A percentile compares a stretch with the other conserved stretches of the same genome.
phyloP scores from a whole-genome alignment of 2,888 invertebrate genomes.

The Galeopsomyia nigrocyanea region DNA sequence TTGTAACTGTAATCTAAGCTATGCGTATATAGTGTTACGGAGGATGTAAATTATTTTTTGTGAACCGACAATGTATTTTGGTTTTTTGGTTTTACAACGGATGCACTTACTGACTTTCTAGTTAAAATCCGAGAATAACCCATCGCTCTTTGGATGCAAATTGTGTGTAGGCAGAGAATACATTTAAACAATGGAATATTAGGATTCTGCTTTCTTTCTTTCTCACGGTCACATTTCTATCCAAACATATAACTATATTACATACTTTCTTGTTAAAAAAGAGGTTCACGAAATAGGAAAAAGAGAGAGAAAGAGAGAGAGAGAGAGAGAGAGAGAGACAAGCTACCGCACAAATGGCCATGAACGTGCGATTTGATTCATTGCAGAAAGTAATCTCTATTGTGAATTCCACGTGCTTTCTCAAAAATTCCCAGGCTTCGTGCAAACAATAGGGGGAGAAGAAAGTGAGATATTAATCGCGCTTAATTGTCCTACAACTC shows the following conservation, averaged over 20 bases:
- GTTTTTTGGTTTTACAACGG: too few relatives aligned
- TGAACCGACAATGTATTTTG: too few relatives aligned
- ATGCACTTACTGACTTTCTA: too few relatives aligned
- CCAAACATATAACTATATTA: background rate
- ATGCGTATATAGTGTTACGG: too few relatives aligned
- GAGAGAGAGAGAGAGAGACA: background rate
- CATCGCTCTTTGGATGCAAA: too few relatives aligned
- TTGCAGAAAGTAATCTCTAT: background rate
- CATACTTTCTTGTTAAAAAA: background rate
- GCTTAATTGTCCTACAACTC: conserved; percentile 3
- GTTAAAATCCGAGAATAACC: too few relatives aligned
- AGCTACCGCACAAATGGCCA: conserved; percentile 14
- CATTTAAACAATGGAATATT: too few relatives aligned
- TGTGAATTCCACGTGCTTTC: background rate
- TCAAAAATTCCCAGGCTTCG: conserved; percentile 14
- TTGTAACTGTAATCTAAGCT: too few relatives aligned
- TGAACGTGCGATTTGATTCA: conserved; percentile 7
- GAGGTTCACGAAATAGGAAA: conserved; percentile 5
- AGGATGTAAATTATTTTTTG: too few relatives aligned
- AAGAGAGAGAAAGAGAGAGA: background rate
- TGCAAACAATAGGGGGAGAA: conserved; percentile 14
- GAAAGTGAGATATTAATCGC: conserved; percentile 34
- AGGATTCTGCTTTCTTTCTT: background rate
- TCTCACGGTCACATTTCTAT: conserved; percentile 11
- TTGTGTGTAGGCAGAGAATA: too few relatives aligned